Conservation (phyloP, 1,140 invertebrate species). For the Wiebesia pumilae region DNA sequence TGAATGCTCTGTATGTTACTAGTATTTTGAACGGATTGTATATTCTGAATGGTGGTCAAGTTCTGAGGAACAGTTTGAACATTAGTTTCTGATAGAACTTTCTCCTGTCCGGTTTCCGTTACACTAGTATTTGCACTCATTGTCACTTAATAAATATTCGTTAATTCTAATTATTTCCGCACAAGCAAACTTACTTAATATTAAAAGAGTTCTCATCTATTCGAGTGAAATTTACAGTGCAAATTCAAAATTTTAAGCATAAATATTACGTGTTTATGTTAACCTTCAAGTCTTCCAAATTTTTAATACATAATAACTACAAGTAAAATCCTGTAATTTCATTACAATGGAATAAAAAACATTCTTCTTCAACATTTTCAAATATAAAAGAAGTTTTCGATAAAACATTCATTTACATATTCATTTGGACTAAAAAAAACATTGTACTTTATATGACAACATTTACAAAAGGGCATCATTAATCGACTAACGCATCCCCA, state of each 20-base stretch:
- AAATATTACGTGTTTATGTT: slow-evolving; percentile 11
- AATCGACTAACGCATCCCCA: background rate
- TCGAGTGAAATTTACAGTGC: slow-evolving; percentile 5
- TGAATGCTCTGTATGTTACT: slow-evolving; percentile 66
- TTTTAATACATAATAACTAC: background rate
- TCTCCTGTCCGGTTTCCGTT: slow-evolving; percentile 56
- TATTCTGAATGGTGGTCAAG: slow-evolving; percentile 67
- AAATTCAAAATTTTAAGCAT: background rate
- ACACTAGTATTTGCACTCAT: slow-evolving; percentile 50
- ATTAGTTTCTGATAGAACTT: slow-evolving; percentile 63
- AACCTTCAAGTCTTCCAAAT: slow-evolving; percentile 33
- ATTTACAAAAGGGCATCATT: background rate
- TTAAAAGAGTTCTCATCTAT: background rate
- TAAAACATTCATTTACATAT: background rate
- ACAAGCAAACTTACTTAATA: background rate
- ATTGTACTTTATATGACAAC: background rate
- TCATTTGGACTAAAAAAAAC: background rate
- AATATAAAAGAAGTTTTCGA: background rate
- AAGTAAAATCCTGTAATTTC: background rate
- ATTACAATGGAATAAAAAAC: background rate
- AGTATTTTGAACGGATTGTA: slow-evolving; percentile 63
- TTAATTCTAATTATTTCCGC: background rate
- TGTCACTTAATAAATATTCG: slow-evolving; percentile 9
- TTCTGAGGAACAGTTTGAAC: slow-evolving; percentile 68
- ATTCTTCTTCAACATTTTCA: slow-evolving; percentile 17